Percentiles rank a stretch among this genome's conserved stretches.
Evolutionary conservation across 2,797 vertebrate genomes (phyloP).

Genomic region (Etheostoma perlongum): DNA sequence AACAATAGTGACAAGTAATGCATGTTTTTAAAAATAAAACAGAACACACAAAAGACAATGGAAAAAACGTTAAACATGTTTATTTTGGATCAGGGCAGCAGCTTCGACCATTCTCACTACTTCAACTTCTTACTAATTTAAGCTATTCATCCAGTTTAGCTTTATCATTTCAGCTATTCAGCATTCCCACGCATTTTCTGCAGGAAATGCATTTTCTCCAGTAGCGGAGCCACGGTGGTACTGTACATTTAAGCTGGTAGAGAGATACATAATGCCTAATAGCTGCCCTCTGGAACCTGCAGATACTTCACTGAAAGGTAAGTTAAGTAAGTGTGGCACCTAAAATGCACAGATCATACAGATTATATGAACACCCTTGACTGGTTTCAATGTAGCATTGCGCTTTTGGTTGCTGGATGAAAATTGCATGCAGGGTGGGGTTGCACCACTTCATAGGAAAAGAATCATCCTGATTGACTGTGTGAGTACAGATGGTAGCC

Average conservation of each 20-base stretch:
- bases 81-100: no score
- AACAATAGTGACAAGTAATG: no score
- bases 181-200: no score
- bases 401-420: conserved; percentile 38
- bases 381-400: conserved; percentile 35
- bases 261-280: conserved; percentile 37
- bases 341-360: conserved; percentile 48
- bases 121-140: no score
- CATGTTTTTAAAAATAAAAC: no score
- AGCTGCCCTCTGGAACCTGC: conserved; percentile 38
- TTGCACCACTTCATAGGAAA: conserved; percentile 11
- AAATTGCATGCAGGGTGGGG: conserved; percentile 23
- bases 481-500: conserved; percentile 2
- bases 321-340: conserved; percentile 25
- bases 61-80: no score
- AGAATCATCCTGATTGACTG: conserved; percentile 6
- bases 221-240: conserved; percentile 36
- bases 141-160: no score
- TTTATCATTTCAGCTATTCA: no score
- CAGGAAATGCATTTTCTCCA: no score
- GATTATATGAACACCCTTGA: conserved; percentile 46
- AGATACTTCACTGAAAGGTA: conserved; percentile 25
- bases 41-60: no score
- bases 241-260: conserved; percentile 34
- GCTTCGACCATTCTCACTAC: no score